Conservation (phyloP, 2,797 vertebrate genomes). For the Thaleichthys pacificus region DNA sequence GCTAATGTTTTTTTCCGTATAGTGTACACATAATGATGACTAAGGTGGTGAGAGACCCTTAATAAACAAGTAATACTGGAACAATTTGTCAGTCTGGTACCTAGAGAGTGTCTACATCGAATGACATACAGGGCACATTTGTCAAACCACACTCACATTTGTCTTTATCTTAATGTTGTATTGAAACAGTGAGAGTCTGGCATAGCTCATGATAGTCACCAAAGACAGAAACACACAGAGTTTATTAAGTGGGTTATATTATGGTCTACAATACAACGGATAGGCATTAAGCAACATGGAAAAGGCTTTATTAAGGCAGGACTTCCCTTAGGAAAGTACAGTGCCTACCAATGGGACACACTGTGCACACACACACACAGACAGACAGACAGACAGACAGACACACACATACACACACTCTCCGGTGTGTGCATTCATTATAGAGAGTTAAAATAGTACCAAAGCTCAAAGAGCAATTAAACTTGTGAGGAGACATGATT, state of each 20-base stretch:
- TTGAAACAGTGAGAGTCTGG: too few relatives aligned
- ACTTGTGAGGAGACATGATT: conserved; percentile 16
- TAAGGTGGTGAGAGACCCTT: too few relatives aligned
- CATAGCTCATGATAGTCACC: background rate
- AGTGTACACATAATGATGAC: too few relatives aligned
- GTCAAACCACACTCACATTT: background rate
- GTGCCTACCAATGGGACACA: background rate
- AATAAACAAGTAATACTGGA: too few relatives aligned
- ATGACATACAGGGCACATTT: conserved; percentile 1
- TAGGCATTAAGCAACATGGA: background rate
- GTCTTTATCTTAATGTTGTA: too few relatives aligned
- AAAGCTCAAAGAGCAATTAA: conserved; percentile 21
- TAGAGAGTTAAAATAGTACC: conserved; percentile 15
- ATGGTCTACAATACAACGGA: background rate
- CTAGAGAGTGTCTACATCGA: too few relatives aligned
- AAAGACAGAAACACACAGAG: background rate
- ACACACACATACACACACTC: conserved; percentile 5
- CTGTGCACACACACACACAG: background rate
- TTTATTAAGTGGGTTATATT: background rate
- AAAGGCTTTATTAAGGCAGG: background rate
- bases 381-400: conserved; percentile 4
- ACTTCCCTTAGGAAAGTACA: conserved; percentile 1
- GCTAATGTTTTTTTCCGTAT: too few relatives aligned
- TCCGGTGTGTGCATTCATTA: conserved; percentile 10
- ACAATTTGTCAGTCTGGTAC: too few relatives aligned